phyloP scores from a whole-genome alignment of 1,140 invertebrate species.

The Venturia canescens region DNA sequence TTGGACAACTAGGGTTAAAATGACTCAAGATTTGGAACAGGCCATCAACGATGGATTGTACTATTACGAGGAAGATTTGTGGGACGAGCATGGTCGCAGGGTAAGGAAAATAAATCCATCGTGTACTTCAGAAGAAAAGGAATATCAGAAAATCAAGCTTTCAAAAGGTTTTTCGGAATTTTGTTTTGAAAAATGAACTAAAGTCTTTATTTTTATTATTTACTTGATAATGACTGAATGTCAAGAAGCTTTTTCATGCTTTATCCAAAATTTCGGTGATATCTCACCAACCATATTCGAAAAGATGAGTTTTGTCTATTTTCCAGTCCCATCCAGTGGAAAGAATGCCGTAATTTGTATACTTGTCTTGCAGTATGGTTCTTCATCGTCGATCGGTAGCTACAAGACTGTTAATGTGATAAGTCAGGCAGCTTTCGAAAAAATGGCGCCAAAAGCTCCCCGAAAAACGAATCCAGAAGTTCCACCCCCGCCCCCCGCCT shows the following conservation, averaged over 20 bases:
- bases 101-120: too few species aligned
- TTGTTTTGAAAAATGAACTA: too few species aligned
- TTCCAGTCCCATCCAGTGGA: too few species aligned
- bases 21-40: slow-evolving; percentile 94
- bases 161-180: too few species aligned
- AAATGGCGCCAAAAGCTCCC: slow-evolving; percentile 82
- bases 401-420: slow-evolving; percentile 95
- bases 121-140: too few species aligned
- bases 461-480: slow-evolving; percentile 82
- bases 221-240: too few species aligned
- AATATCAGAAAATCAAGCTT: too few species aligned
- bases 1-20: slow-evolving; percentile 90
- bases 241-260: too few species aligned
- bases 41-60: slow-evolving; percentile 96
- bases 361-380: slow-evolving; percentile 65
- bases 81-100: slow-evolving; percentile 78
- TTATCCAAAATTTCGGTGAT: too few species aligned
- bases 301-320: too few species aligned
- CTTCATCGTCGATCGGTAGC: slow-evolving; percentile 76
- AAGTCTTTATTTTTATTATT: too few species aligned
- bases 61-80: slow-evolving; percentile 96
- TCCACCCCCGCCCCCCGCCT: slow-evolving; percentile 87
- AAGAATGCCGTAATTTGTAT: neutral
- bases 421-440: slow-evolving; percentile 91
- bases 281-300: neutral